These are phyloP conservation scores for Pasiphila rectangulata DNA, from an alignment of 2,888 invertebrate species.

Conservation along the genomic window DNA sequence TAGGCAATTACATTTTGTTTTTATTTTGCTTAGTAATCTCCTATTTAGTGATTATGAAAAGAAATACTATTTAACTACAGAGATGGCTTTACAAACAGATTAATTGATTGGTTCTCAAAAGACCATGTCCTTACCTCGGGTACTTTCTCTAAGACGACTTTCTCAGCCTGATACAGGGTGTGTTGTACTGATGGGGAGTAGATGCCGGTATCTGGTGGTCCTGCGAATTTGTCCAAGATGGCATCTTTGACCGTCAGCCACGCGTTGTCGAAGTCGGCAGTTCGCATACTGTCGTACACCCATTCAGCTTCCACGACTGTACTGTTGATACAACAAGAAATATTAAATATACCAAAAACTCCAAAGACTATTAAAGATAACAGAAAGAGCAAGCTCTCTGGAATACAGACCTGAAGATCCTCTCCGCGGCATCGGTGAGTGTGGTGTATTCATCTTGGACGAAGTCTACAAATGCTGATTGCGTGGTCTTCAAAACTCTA, in stretches of 20 bases:
- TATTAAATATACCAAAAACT: no score
- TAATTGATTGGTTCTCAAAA: no score
- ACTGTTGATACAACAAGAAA: constrained; percentile 55
- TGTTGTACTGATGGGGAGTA: constrained; percentile 90
- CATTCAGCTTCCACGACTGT: constrained; percentile 88
- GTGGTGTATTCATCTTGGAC: constrained; percentile 89
- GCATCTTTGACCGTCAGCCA: constrained; percentile 86
- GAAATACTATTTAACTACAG: no score
- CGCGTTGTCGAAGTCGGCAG: constrained; percentile 85
- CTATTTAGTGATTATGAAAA: no score
- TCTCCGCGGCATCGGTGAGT: constrained; percentile 86
- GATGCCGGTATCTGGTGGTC: constrained; percentile 85
- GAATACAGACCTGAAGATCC: constrained; percentile 81
- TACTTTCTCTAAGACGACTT: constrained; percentile 84
- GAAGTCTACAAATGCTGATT: constrained; percentile 90
- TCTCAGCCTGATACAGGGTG: constrained; percentile 87
- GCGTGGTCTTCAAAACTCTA: constrained; percentile 89
- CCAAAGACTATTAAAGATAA: background rate
- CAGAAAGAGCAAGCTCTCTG: background rate
- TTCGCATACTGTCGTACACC: constrained; percentile 84
- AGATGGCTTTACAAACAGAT: no score
- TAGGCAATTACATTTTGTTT: no score
- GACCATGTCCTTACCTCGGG: constrained; percentile 82
- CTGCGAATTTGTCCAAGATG: constrained; percentile 88
- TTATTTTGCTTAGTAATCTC: no score